These are phyloP conservation scores for Metopia argyrocephala DNA, from an alignment of 2,888 invertebrate species.

Conservation along the genomic window DNA sequence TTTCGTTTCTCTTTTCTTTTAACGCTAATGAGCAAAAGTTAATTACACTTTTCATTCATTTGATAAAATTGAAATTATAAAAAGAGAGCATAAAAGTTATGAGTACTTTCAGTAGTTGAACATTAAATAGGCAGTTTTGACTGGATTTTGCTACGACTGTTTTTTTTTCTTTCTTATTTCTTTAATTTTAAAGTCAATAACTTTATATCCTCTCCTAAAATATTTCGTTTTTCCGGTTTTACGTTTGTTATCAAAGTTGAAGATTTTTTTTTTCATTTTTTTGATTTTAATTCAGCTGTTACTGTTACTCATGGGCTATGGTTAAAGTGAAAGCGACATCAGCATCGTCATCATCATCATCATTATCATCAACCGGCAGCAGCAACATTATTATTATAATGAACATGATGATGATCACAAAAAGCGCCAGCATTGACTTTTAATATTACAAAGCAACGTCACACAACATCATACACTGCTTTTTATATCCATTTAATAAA, in stretches of 20 bases:
- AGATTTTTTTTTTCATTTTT: neutral
- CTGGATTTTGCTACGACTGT: neutral
- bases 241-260: slow-evolving; percentile 7
- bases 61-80: neutral
- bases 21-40: neutral
- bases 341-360: slow-evolving; percentile 33
- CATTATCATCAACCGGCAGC: slow-evolving; percentile 20
- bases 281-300: neutral
- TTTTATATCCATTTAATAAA: too few relatives aligned
- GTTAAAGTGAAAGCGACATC: slow-evolving; percentile 63
- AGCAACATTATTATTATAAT: slow-evolving; percentile 31
- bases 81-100: neutral
- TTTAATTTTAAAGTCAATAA: slow-evolving; percentile 11
- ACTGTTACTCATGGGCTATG: slow-evolving; percentile 37
- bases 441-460: neutral
- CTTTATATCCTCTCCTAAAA: neutral
- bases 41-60: neutral
- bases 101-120: neutral
- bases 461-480: too few relatives aligned
- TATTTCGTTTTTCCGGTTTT: slow-evolving; percentile 26
- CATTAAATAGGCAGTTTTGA: neutral
- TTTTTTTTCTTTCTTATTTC: neutral
- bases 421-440: slow-evolving; percentile 24
- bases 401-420: slow-evolving; percentile 8
- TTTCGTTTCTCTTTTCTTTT: neutral